Conservation (phyloP, 2,797 vertebrate genomes). For the Cercopithecus neglectus region DNA sequence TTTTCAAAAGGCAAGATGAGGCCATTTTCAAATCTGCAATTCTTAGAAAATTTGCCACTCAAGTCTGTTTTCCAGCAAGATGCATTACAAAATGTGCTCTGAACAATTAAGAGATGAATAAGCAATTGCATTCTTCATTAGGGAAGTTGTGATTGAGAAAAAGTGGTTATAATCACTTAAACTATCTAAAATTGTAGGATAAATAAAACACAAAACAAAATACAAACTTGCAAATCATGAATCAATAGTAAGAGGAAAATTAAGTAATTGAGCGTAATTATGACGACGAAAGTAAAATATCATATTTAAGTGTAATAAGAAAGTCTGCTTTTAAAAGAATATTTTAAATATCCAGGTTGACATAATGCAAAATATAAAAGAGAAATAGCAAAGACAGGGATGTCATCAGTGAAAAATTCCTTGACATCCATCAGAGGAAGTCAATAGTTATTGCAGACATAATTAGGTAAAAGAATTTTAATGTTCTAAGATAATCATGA, state of each 20-base stretch:
- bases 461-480: conserved; percentile 59
- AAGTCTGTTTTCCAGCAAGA: neutral
- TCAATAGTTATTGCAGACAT: conserved; percentile 21
- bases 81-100: neutral
- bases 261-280: conserved; percentile 29
- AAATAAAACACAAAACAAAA: conserved; percentile 50
- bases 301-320: neutral
- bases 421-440: conserved; percentile 28
- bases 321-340: neutral
- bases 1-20: conserved; percentile 16
- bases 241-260: conserved; percentile 18
- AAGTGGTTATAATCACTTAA: conserved; percentile 41
- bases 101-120: conserved; percentile 51
- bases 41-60: conserved; percentile 37
- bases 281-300: neutral
- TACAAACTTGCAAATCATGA: conserved; percentile 13
- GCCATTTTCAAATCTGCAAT: neutral
- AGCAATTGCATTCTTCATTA: conserved; percentile 42
- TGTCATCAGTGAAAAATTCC: neutral
- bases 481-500: conserved; percentile 49
- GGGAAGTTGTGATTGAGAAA: conserved; percentile 23
- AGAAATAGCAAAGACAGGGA: neutral
- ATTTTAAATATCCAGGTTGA: conserved; percentile 28
- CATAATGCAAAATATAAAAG: conserved; percentile 15
- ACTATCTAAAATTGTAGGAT: neutral